These are phyloP conservation scores for Cotesia vestalis DNA, from an alignment of 1,140 invertebrate genomes.

Conservation along the genomic window DNA sequence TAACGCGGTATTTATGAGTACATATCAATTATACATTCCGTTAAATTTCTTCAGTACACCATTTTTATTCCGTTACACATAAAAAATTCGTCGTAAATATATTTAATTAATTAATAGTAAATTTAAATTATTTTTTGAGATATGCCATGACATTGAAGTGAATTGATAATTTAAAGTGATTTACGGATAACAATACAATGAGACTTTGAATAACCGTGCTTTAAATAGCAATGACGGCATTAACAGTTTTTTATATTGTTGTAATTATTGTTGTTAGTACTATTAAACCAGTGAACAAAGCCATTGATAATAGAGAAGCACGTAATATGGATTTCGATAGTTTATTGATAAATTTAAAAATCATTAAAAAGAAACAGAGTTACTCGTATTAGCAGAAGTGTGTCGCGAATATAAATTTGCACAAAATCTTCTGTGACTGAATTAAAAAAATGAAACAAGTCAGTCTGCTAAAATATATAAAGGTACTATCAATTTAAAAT, in stretches of 20 bases:
- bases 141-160: too few species aligned
- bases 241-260: too few species aligned
- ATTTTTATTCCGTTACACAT: slow-evolving; percentile 9
- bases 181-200: too few species aligned
- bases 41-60: slow-evolving; percentile 15
- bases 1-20: slow-evolving; percentile 22
- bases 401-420: slow-evolving; percentile 1
- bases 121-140: too few species aligned
- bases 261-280: too few species aligned
- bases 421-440: slow-evolving; percentile 1
- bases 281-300: too few species aligned
- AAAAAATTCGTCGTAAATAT: too few species aligned
- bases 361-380: not conserved
- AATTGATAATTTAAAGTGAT: too few species aligned
- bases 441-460: not conserved
- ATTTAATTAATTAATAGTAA: not conserved
- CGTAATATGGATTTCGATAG: slow-evolving; percentile 6
- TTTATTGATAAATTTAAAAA: slow-evolving; percentile 3
- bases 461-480: slow-evolving; percentile 4
- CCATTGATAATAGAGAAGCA: not conserved
- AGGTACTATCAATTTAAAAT: not conserved
- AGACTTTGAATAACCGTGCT: too few species aligned
- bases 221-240: too few species aligned
- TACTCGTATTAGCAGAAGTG: slow-evolving; percentile 16
- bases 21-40: slow-evolving; percentile 40